Evolutionary conservation across 2,888 invertebrate species (phyloP), one percentile per base, ranked within the genome.

Genomic region (Lasioglossum marginatum): DNA sequence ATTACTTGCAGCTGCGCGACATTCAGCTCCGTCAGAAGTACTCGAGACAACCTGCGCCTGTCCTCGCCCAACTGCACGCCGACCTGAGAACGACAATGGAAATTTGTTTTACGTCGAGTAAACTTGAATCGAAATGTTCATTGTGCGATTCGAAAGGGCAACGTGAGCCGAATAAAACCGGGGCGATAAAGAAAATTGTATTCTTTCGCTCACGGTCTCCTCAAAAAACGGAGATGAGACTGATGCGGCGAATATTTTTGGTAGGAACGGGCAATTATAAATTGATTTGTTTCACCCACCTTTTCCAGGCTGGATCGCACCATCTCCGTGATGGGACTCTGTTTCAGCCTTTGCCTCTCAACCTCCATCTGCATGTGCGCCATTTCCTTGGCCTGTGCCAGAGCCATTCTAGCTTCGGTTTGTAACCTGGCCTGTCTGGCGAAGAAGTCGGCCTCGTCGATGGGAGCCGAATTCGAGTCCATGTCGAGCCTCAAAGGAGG

Each of bases 1-100:
- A 99, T 97, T 87, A 99, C 98, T 96, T 99, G 98, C 85, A 99
- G 96, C 95, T 99, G 99, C 60, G 98, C 98, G 85, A 99, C 97
- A 95, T 99, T 99, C 97, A 99, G 98, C 94, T 98, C 98, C 40
- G 98, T 98, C 91, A 99, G 96, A 92, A 98, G 97, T 93, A 98
- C 98, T 48, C 98, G 96, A 19, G 98, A 98, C 79, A 99, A 96
- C 87, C 98, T 97, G 89, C 98, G 97, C 92, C 98, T 97, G 92
- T 98, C 98, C 91, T 97, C 97, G 45, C 98, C 97, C 92, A 98
- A 97, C 87, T 97, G 97, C 82, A 98, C 97, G 87, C 97, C 98
- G 84, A 98, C 96, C 97, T 97, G 93, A 1, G 34, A 68, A 23
- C 8, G 3, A 31, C 34, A 66, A 34, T 66, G 34, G 8, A 31